Base-by-base conservation (phyloP, 2,888 invertebrate genomes). In the Imbricaverruca yamaguchii region DNA sequence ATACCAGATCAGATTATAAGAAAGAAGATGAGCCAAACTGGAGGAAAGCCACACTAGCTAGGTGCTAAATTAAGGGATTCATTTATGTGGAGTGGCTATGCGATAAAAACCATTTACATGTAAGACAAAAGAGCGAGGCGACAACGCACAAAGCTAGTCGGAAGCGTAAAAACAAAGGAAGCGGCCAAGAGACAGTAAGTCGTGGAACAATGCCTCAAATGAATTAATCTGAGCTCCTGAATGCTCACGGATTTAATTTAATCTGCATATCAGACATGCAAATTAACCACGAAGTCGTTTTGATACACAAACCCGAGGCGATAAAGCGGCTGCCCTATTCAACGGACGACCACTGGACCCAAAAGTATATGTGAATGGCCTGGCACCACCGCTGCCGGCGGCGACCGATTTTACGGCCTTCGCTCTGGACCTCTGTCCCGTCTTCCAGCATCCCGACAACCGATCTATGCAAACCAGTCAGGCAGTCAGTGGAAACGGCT, bases 81-180 rank as follows among this genome's bases (percentile, higher is more conserved):
- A n/a, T n/a, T n/a, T n/a, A n/a, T n/a, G n/a, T n/a, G n/a, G n/a
- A n/a, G 18, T 55, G 74, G 39, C 21, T 74, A 21, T 15, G 55
- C 15, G 74, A 74, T 74, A 74, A 74, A 74, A 74, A 74, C 53
- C 18, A 55, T 74, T 74, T 74, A 74, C 39, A 74, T 74, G 25
- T 18, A 55, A 74, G 9, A 74, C 74, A 53, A 55, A 55, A 18
- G 74, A 15, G 9, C 8, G 18, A 21, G 55, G 74, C 55, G 74
- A 7, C 4, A 74, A 55, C 74, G 55, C 74, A 18, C 6, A 53
- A 67, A 9, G 39, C 18, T 9, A 7, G 55, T 21, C 74, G 74
- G 74, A 74, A 74, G 74, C 12, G 74, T 6, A 74, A 74, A 74
- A 55, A 74, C 74, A 74, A 74, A 53, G 74, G 74, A 21, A 7